Conservation (phyloP, 2,113 vertebrate species). For the Noctilio leporinus region DNA sequence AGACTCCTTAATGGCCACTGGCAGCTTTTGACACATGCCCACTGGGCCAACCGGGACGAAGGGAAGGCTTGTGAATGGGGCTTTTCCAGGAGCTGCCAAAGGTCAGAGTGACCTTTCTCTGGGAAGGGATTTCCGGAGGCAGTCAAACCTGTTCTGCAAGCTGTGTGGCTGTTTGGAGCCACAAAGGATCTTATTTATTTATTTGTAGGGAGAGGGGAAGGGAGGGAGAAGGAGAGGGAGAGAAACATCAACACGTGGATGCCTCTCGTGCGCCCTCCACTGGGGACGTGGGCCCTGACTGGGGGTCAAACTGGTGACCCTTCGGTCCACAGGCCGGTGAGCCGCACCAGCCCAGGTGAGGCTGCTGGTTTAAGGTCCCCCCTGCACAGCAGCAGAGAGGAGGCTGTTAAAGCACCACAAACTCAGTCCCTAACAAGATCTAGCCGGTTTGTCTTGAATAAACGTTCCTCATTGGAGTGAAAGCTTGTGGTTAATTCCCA, state of each 20-base stretch:
- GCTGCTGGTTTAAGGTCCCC: background rate
- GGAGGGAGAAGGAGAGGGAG: no score
- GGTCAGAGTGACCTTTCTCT: background rate
- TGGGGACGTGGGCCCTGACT: no score
- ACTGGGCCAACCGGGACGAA: background rate
- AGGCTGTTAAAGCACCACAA: no score
- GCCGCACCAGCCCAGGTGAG: no score
- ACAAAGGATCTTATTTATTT: no score
- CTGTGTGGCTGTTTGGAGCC: background rate
- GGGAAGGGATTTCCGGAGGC: background rate
- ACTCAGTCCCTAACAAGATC: no score
- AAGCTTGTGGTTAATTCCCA: background rate
- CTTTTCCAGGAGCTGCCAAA: background rate
- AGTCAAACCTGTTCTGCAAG: background rate
- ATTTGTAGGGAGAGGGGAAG: no score
- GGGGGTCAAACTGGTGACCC: no score
- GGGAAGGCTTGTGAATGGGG: background rate
- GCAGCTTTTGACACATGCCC: background rate
- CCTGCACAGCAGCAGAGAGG: background rate
- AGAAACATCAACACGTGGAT: no score
- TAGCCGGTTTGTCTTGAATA: background rate
- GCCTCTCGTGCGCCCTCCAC: no score
- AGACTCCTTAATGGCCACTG: background rate
- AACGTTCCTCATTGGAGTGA: background rate
- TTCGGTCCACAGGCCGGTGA: no score